These are phyloP conservation scores for Panulirus ornatus DNA, from an alignment of 1,140 invertebrate species.

Conservation along the genomic window DNA sequence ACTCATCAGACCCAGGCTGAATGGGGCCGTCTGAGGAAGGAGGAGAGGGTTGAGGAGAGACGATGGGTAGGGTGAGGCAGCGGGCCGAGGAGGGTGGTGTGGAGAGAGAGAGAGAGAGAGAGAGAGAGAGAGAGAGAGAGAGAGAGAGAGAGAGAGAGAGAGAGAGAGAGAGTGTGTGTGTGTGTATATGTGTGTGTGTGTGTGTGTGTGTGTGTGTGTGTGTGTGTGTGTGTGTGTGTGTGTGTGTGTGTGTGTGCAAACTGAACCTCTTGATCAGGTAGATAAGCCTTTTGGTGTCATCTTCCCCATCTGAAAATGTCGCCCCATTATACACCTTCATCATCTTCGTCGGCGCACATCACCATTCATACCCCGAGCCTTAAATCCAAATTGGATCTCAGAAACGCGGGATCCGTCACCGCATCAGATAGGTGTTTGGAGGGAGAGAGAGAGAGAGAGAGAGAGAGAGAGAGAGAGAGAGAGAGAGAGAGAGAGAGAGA, in stretches of 20 bases:
- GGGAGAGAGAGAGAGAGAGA: background rate
- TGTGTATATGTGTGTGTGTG: no score
- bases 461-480: background rate
- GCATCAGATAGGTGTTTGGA: constrained; percentile 8
- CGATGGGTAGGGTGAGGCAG: background rate
- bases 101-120: background rate
- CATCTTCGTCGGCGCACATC: no score
- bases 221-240: constrained; percentile 17
- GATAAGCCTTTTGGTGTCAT: background rate
- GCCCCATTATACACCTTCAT: background rate
- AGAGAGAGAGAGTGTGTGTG: no score
- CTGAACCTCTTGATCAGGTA: no score
- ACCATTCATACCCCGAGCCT: background rate
- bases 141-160: no score
- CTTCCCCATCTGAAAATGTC: background rate
- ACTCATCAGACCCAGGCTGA: background rate
- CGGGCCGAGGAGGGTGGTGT: background rate
- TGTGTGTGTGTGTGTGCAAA: constrained; percentile 14
- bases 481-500: background rate
- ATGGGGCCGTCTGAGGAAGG: background rate
- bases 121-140: background rate
- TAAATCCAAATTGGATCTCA: background rate
- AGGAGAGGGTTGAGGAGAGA: background rate
- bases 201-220: constrained; percentile 17
- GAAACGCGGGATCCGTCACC: background rate